A percentile compares a stretch with the other conserved stretches of the same genome.
Conservation (phyloP, 2,888 invertebrate species). For the Melinaea menophilus region DNA sequence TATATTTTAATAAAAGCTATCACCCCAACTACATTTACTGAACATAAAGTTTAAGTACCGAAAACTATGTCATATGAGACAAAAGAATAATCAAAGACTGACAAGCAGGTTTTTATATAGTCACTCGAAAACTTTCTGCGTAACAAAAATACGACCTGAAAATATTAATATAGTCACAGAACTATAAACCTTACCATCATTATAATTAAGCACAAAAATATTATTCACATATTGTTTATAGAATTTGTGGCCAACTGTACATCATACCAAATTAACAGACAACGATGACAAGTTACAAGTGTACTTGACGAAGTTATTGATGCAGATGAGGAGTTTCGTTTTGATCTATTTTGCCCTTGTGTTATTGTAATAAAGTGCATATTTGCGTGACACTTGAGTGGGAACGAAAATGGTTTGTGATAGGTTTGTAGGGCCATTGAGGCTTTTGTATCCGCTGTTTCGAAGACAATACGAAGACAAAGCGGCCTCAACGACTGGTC, state of each 20-base stretch:
- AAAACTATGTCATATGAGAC: constrained; percentile 40
- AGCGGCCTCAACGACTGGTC: constrained; percentile 67
- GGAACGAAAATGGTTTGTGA: constrained; percentile 24
- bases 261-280: constrained; percentile 72
- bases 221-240: constrained; percentile 8
- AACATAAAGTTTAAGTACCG: constrained; percentile 8
- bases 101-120: constrained; percentile 47
- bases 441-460: constrained; percentile 57
- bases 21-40: constrained; percentile 7
- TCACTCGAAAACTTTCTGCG: constrained; percentile 56
- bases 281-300: constrained; percentile 74
- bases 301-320: constrained; percentile 45
- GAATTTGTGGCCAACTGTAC: constrained; percentile 37
- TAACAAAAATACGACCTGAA: constrained; percentile 43
- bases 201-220: neutral
- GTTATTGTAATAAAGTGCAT: constrained; percentile 33
- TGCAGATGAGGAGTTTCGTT: constrained; percentile 25
- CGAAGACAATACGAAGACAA: constrained; percentile 70
- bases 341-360: constrained; percentile 30
- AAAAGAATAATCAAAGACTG: constrained; percentile 56
- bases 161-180: constrained; percentile 3
- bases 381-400: constrained; percentile 27
- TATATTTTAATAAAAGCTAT: constrained; percentile 1
- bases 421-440: constrained; percentile 45
- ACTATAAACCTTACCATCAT: constrained; percentile 9